Conservation (phyloP, 2,113 vertebrate species). For the Syngnathus scovelli region DNA sequence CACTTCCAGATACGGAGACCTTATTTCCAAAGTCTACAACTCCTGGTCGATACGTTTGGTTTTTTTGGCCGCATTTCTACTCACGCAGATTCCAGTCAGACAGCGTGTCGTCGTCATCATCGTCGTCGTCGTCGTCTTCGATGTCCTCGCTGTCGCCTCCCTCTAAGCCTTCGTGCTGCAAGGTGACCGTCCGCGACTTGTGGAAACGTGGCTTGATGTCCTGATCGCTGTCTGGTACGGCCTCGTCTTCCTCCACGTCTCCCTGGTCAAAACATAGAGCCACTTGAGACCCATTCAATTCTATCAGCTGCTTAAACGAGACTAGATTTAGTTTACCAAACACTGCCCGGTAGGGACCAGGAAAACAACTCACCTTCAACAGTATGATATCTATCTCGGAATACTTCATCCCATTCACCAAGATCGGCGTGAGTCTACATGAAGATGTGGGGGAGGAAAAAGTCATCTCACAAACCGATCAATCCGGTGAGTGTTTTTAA, state of each 20-base stretch:
- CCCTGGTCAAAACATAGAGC: constrained; percentile 68
- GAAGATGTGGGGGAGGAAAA: not conserved
- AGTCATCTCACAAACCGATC: no score
- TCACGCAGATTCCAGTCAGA: constrained; percentile 91
- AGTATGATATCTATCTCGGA: constrained; percentile 95
- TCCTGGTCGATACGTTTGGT: not conserved
- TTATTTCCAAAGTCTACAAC: not conserved
- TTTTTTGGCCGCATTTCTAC: constrained; percentile 32
- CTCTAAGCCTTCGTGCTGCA: constrained; percentile 88
- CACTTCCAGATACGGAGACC: constrained; percentile 47
- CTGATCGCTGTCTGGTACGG: constrained; percentile 87
- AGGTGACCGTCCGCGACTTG: constrained; percentile 88
- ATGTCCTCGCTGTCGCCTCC: constrained; percentile 78
- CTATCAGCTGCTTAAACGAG: not conserved
- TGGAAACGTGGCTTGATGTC: constrained; percentile 96
- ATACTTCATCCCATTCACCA: constrained; percentile 94
- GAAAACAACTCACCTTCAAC: constrained; percentile 75
- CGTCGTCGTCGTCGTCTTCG: constrained; percentile 79
- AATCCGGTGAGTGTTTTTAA: not conserved
- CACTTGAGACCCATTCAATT: not conserved
- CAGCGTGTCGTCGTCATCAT: constrained; percentile 80
- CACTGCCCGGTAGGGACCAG: not conserved
- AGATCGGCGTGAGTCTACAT: constrained; percentile 81
- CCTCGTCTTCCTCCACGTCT: constrained; percentile 90
- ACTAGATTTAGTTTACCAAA: not conserved